A percentile compares a stretch with the other conserved stretches of the same genome.
Evolutionary conservation across 2,113 vertebrate species (phyloP).

Genomic region (Diadophis punctatus): DNA sequence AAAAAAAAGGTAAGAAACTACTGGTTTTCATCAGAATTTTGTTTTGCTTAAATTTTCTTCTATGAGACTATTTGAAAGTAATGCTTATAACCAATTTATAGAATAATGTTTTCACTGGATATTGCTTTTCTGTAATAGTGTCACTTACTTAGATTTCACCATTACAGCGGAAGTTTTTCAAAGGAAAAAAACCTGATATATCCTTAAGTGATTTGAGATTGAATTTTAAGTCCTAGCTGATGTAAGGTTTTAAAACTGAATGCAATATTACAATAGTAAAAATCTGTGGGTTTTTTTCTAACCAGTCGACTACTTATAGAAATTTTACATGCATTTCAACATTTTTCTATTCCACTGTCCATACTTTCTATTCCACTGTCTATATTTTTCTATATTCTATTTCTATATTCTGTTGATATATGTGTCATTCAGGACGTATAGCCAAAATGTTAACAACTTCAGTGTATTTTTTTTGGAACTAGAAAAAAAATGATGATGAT

Average conservation of each 20-base stretch:
- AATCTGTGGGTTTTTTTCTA: background rate
- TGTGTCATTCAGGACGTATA: background rate
- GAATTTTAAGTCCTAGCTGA: background rate
- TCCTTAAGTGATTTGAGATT: background rate
- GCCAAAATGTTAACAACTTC: background rate
- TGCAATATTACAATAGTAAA: background rate
- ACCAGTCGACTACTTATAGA: background rate
- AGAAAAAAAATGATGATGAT: slow-evolving; percentile 86
- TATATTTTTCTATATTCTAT: background rate
- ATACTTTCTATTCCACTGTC: background rate
- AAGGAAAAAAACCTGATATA: background rate
- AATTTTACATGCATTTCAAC: background rate
- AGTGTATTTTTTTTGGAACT: slow-evolving; percentile 60
- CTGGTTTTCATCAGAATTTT: background rate
- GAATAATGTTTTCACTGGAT: background rate
- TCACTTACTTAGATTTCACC: background rate
- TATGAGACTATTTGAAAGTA: background rate
- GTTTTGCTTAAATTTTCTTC: background rate
- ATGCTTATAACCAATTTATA: background rate
- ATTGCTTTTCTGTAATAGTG: background rate
- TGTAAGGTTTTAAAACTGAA: background rate
- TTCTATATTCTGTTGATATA: background rate
- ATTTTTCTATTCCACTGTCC: background rate
- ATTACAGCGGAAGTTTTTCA: background rate
- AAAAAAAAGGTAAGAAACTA: slow-evolving; percentile 85